Conservation (phyloP, 2,888 invertebrate species). For the Diaperis boleti region DNA sequence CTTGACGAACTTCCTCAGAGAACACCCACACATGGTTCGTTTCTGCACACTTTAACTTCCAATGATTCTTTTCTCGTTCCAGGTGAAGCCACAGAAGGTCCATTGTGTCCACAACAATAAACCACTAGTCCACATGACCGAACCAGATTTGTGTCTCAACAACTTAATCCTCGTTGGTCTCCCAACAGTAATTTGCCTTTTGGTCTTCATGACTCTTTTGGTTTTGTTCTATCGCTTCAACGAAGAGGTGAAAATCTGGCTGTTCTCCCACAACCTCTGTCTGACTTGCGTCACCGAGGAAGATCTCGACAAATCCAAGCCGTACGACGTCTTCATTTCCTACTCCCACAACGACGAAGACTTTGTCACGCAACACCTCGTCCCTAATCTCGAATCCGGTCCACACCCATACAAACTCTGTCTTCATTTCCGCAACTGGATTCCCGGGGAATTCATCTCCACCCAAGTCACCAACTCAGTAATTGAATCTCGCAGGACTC, state of each 20-base stretch:
- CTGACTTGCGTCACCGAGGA: constrained; percentile 76
- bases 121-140: background rate
- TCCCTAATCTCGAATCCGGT: constrained; percentile 74
- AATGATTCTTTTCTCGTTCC: background rate
- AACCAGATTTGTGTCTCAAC: background rate
- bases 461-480: constrained; percentile 80
- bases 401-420: constrained; percentile 77
- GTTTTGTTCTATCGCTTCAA: no score
- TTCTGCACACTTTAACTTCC: background rate
- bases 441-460: constrained; percentile 80
- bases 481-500: constrained; percentile 76
- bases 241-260: constrained; percentile 80
- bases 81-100: no score
- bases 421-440: constrained; percentile 81
- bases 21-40: background rate
- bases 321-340: constrained; percentile 85
- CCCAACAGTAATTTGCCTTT: no score
- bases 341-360: constrained; percentile 83
- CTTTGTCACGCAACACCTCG: constrained; percentile 75
- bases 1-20: background rate
- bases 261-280: constrained; percentile 71
- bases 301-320: constrained; percentile 76
- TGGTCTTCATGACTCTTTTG: no score
- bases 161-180: no score
- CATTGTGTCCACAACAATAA: background rate